Evolutionary conservation across 2,888 invertebrate genomes (phyloP).

Genomic region (Lysandra bellargus): DNA sequence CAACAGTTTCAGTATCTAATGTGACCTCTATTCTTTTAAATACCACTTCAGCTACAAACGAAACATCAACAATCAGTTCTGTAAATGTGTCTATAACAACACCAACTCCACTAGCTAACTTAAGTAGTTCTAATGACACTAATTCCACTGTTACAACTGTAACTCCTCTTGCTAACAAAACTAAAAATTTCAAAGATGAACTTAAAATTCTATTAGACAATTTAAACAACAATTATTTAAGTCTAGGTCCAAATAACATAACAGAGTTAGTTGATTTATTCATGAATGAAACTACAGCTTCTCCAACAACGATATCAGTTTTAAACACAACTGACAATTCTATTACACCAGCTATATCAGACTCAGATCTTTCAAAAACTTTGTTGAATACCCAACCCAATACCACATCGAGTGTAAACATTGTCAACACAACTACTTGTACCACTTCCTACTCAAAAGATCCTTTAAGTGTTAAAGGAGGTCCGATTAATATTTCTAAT

Average conservation of each 20-base stretch:
- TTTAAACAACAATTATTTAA: background rate
- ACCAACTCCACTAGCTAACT: background rate
- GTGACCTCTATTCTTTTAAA: background rate
- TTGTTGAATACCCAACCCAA: background rate
- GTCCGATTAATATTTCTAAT: slow-evolving; percentile 50
- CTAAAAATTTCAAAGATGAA: background rate
- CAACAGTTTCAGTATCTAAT: slow-evolving; percentile 12
- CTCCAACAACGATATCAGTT: background rate
- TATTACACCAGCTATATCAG: slow-evolving; percentile 2
- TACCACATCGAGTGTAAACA: slow-evolving; percentile 33
- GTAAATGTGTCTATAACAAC: background rate
- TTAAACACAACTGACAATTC: slow-evolving; percentile 17
- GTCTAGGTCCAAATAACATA: background rate
- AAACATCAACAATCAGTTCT: background rate
- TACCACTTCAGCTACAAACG: background rate
- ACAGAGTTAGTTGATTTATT: background rate
- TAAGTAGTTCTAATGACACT: background rate
- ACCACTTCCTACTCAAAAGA: slow-evolving; percentile 50
- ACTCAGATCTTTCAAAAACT: background rate
- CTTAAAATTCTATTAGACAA: background rate
- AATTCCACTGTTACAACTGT: background rate
- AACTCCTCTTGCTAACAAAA: background rate
- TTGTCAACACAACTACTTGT: slow-evolving; percentile 48
- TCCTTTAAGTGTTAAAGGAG: slow-evolving; percentile 59
- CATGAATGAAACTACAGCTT: background rate